A percentile compares a stretch with the other conserved stretches of the same genome.
These are phyloP conservation scores for Sebastes taczanowskii DNA, from an alignment of 2,797 vertebrate genomes.

Conservation along the genomic window DNA sequence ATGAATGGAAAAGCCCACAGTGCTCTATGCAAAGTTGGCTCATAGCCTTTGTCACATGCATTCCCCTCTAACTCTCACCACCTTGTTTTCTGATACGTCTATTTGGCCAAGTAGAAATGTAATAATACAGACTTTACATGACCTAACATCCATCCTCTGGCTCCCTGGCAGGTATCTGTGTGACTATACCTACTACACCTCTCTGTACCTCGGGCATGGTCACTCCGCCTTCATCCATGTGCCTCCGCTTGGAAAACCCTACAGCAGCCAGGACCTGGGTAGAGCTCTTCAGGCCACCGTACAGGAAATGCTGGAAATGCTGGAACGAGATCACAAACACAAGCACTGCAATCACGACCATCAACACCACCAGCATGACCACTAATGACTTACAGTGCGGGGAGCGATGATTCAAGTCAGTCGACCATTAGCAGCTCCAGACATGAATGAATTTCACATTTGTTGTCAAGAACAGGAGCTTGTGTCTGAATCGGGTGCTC, in stretches of 20 bases:
- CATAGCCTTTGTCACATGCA: background rate
- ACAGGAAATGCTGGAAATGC: slow-evolving; percentile 86
- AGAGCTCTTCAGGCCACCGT: slow-evolving; percentile 87
- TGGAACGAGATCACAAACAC: slow-evolving; percentile 81
- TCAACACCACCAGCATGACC: slow-evolving; percentile 24
- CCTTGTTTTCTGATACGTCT: background rate
- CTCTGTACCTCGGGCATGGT: slow-evolving; percentile 88
- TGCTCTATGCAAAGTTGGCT: background rate
- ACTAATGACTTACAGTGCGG: background rate
- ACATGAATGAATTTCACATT: background rate
- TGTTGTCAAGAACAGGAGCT: background rate
- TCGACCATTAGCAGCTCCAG: background rate
- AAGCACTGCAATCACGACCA: slow-evolving; percentile 66
- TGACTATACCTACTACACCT: slow-evolving; percentile 96
- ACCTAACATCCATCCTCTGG: background rate
- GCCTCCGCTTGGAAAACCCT: slow-evolving; percentile 91
- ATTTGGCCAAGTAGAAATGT: background rate
- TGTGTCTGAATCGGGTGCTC: slow-evolving; percentile 3
- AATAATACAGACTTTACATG: background rate
- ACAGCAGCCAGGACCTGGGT: slow-evolving; percentile 89
- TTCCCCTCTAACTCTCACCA: background rate
- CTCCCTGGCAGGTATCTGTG: slow-evolving; percentile 89
- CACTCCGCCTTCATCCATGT: slow-evolving; percentile 91
- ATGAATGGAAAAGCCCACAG: too few species aligned
- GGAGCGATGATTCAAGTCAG: background rate